Evolutionary conservation across 2,888 invertebrate genomes (phyloP).

Genomic region (Caenorhabditis sp.): DNA sequence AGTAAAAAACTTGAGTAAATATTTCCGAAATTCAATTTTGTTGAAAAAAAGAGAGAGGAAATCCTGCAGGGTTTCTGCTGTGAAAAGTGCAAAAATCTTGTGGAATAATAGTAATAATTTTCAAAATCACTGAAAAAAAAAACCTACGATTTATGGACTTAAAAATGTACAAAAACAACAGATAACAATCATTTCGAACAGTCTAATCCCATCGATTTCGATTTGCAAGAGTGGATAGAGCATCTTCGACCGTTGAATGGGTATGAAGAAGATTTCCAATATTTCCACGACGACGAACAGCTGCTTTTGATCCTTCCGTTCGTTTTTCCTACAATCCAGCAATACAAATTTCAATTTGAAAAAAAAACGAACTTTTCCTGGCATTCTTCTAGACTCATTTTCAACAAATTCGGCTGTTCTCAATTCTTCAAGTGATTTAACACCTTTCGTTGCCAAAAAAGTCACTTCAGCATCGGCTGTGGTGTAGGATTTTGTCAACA

Average conservation of each 20-base stretch:
- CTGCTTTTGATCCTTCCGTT: conserved; percentile 41
- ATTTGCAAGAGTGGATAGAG: conserved; percentile 51
- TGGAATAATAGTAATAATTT: too few relatives aligned
- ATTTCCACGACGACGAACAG: conserved; percentile 53
- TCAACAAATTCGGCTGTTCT: conserved; percentile 22
- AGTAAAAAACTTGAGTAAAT: conserved; percentile 1
- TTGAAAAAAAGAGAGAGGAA: not conserved
- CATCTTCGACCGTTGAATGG: conserved; percentile 66
- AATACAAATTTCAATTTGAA: not conserved
- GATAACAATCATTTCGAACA: not conserved
- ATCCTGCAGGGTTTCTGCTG: not conserved
- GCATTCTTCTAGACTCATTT: conserved; percentile 48
- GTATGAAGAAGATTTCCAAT: conserved; percentile 67
- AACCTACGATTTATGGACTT: not conserved
- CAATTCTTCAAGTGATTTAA: conserved; percentile 39
- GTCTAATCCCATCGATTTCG: conserved; percentile 69
- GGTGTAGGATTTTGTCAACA: conserved; percentile 64
- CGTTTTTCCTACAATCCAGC: conserved; percentile 31
- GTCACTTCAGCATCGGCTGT: conserved; percentile 44
- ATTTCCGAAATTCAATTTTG: not conserved
- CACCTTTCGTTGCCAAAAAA: conserved; percentile 35
- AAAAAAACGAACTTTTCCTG: conserved; percentile 47
- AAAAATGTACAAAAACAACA: not conserved
- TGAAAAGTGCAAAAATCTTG: not conserved
- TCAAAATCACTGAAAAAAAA: too few relatives aligned